Evolutionary conservation across 1,140 invertebrate species (phyloP).

Genomic region (Drosophila repletoides): DNA sequence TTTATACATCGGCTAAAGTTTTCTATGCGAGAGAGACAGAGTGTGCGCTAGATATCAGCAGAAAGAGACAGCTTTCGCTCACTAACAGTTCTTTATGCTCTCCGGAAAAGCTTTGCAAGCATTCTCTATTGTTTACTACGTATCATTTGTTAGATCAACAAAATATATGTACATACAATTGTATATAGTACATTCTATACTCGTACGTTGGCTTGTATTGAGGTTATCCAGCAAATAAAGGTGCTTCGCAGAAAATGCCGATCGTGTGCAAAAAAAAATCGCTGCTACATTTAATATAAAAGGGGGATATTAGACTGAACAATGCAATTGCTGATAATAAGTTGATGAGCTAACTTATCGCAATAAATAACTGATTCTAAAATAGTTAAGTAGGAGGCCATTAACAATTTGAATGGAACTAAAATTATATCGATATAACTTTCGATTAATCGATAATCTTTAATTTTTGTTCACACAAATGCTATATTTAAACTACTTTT

Average conservation of each 20-base stretch:
- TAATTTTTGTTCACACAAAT: too few relatives aligned
- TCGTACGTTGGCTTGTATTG: neutral
- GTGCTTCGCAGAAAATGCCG: neutral
- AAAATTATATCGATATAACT: too few relatives aligned
- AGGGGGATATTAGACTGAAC: too few relatives aligned
- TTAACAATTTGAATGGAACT: too few relatives aligned
- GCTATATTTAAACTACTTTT: too few relatives aligned
- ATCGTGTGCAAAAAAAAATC: constrained; percentile 14
- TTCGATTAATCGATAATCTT: too few relatives aligned
- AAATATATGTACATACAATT: neutral
- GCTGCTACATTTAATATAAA: neutral
- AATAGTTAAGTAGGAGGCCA: too few relatives aligned
- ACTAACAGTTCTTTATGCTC: neutral
- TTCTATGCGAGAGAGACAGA: neutral
- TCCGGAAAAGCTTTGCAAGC: constrained; percentile 17
- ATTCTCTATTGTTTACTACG: constrained; percentile 9
- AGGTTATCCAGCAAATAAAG: constrained; percentile 7
- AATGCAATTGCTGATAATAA: too few relatives aligned
- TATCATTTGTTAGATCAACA: constrained; percentile 14
- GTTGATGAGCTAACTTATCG: too few relatives aligned
- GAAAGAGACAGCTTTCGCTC: constrained; percentile 31
- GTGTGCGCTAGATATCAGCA: constrained; percentile 1
- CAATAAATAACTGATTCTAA: too few relatives aligned
- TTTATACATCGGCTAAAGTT: constrained; percentile 57
- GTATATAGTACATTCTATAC: neutral